Base-by-base conservation (phyloP, 1,140 invertebrate species). In the Tetramorium simillimum region DNA sequence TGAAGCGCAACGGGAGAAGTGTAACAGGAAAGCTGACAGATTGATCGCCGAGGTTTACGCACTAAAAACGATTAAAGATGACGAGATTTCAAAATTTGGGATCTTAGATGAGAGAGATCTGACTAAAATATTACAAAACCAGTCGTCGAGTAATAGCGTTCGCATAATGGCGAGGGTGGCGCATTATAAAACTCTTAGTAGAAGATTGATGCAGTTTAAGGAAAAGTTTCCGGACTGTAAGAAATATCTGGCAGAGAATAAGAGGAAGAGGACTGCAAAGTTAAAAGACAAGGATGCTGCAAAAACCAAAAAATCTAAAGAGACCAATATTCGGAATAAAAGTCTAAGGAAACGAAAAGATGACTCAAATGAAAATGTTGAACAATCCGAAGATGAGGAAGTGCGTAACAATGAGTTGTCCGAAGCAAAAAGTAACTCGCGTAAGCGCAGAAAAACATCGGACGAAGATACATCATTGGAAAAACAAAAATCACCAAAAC, bases 41-140 rank as follows among this genome's bases (percentile, higher is more conserved):
- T 65, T 94, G 6, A 51, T 92, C 2, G 87, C 69, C 6, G 93
- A 95, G 82, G 80, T 95, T 0, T 28, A 88, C 0, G 89, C 91
- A 0, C 14, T 94, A 0, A 95, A 95, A 86, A 88, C 62, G 14
- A 75, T 95, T 1, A 93, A 94, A 70, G 92, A 94, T 1, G 94
- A 95, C 76, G 93, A 94, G 3, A 89, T 95, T 62, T 91, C 93
- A 0, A 94, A 88, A 90, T 95, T 93, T 89, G 93, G 88, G 2
- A 90, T 95, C 5, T 72, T 69, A 14, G 92, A 93, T 75, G 88
- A 46, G 0, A 87, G 81, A 70, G 67, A 58, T 1, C 24, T 92
- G 7, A 51, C 91, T 10, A 77, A 93, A 40, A 86, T 95, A 67
- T 88, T 94, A 33, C 62, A 87, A 33, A 88, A 94, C 84, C 3